Evolutionary conservation across 2,888 invertebrate species (phyloP).

Genomic region (Philereme transversata): DNA sequence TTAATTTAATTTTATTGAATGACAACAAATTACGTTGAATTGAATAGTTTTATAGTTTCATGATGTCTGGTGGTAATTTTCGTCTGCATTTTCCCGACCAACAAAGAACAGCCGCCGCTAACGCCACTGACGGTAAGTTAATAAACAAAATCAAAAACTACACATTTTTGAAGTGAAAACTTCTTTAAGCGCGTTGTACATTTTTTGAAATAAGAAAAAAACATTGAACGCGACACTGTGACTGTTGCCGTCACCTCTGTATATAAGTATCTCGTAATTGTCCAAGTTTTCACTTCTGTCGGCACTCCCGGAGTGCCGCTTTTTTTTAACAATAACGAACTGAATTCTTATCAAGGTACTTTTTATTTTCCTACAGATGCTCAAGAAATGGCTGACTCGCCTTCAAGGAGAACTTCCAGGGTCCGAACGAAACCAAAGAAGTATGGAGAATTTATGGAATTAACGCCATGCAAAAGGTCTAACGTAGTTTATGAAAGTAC

Average conservation of each 20-base stretch:
- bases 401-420: slow-evolving; percentile 61
- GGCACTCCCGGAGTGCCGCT: too few species aligned
- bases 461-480: slow-evolving; percentile 53
- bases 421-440: slow-evolving; percentile 66
- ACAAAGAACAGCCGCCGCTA: background rate
- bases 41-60: background rate
- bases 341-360: background rate
- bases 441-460: slow-evolving; percentile 64
- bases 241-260: too few species aligned
- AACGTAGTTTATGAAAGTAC: slow-evolving; percentile 50
- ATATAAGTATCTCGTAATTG: too few species aligned
- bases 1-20: too few species aligned
- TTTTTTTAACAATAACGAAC: background rate
- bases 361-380: slow-evolving; percentile 6
- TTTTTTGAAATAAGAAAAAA: too few species aligned
- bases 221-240: too few species aligned
- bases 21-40: too few species aligned
- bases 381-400: slow-evolving; percentile 39
- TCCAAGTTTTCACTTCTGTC: too few species aligned
- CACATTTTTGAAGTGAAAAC: too few species aligned
- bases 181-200: too few species aligned
- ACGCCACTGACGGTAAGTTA: background rate
- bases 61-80: slow-evolving; percentile 14
- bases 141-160: background rate
- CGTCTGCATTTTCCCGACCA: slow-evolving; percentile 19